A percentile compares a stretch with the other conserved stretches of the same genome.
Conservation (phyloP, 2,797 vertebrate species). For the Pipistrellus kuhlii region DNA sequence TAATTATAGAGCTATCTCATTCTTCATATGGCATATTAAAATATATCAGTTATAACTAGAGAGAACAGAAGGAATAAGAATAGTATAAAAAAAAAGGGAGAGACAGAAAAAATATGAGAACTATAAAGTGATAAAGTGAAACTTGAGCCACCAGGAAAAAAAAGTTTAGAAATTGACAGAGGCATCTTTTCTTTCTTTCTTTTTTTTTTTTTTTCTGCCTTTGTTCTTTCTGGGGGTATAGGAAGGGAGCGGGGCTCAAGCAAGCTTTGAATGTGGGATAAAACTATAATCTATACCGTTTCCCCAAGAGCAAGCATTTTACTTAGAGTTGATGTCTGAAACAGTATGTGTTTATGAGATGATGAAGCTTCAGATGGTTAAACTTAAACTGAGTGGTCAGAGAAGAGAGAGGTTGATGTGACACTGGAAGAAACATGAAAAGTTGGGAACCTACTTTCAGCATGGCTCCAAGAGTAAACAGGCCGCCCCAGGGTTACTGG, state of each 20-base stretch:
- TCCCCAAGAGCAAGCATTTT: background rate
- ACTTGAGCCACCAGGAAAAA: background rate
- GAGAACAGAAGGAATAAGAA: slow-evolving; percentile 13
- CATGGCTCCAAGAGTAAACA: background rate
- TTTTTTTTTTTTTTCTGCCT: background rate
- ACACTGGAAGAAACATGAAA: background rate
- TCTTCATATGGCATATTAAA: slow-evolving; percentile 36
- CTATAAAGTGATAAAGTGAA: background rate
- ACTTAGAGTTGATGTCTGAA: background rate
- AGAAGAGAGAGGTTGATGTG: background rate
- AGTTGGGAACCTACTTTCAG: background rate
- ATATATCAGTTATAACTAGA: background rate
- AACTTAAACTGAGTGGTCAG: background rate
- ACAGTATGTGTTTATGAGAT: background rate
- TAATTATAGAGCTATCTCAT: background rate
- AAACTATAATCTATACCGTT: background rate
- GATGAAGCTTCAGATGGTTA: background rate
- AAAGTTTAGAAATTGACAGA: background rate
- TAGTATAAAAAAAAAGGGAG: background rate
- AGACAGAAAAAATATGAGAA: background rate
- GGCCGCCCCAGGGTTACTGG: background rate
- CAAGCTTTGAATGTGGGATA: background rate
- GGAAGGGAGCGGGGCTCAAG: background rate
- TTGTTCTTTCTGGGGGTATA: background rate
- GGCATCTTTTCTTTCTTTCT: background rate